A percentile compares a stretch with the other conserved stretches of the same genome.
Evolutionary conservation across 2,888 invertebrate genomes (phyloP).

Genomic region (Hydriomena furcata): DNA sequence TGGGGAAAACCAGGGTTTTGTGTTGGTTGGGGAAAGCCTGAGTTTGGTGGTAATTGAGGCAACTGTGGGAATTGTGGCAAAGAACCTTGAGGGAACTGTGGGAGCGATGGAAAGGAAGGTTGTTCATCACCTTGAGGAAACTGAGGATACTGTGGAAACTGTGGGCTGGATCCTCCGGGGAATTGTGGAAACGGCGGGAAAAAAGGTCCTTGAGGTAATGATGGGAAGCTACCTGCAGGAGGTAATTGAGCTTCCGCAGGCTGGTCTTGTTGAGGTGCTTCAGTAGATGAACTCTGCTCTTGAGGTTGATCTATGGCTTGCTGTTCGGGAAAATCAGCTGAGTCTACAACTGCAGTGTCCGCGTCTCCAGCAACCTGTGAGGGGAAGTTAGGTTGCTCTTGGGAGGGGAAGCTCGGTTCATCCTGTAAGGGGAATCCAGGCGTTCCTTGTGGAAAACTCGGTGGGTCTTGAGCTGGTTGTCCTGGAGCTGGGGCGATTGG

Average conservation of each 20-base stretch:
- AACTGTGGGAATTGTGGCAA: slow-evolving; percentile 45
- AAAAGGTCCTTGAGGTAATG: slow-evolving; percentile 30
- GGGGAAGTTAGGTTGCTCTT: slow-evolving; percentile 26
- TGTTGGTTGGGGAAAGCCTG: slow-evolving; percentile 42
- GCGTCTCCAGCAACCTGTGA: slow-evolving; percentile 50
- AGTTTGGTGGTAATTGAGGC: slow-evolving; percentile 47
- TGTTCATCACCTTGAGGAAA: slow-evolving; percentile 37
- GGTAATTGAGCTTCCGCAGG: slow-evolving; percentile 38
- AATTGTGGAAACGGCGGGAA: slow-evolving; percentile 40
- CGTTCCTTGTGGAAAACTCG: slow-evolving; percentile 30
- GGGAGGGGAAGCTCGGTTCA: slow-evolving; percentile 34
- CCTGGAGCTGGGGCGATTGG: slow-evolving; percentile 28
- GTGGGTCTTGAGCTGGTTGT: slow-evolving; percentile 27
- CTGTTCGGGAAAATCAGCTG: slow-evolving; percentile 55
- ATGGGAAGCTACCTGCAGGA: slow-evolving; percentile 41
- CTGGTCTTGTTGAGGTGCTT: slow-evolving; percentile 36
- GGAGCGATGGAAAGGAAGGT: slow-evolving; percentile 32
- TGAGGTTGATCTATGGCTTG: slow-evolving; percentile 38
- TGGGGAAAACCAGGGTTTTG: slow-evolving; percentile 41
- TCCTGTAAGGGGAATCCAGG: slow-evolving; percentile 26
- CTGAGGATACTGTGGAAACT: slow-evolving; percentile 37
- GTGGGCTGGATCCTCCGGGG: slow-evolving; percentile 22
- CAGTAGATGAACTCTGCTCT: slow-evolving; percentile 22
- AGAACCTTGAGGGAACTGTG: slow-evolving; percentile 45
- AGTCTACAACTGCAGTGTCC: slow-evolving; percentile 70